phyloP scores from a whole-genome alignment of 2,113 vertebrate genomes.

The Elaphurus davidianus region DNA sequence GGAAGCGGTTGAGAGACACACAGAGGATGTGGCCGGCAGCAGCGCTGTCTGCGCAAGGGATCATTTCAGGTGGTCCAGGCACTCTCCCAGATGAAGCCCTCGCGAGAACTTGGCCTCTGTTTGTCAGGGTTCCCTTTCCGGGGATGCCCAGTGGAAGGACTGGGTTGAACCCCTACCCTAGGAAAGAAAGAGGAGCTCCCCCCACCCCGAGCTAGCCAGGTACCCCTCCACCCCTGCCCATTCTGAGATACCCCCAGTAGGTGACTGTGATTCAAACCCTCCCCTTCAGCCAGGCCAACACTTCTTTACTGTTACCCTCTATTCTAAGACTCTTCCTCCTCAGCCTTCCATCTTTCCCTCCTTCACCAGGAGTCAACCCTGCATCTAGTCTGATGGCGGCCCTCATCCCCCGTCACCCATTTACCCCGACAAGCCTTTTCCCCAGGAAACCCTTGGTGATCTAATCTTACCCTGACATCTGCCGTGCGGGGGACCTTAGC shows the following conservation, averaged over 20 bases:
- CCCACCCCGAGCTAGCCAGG: rapidly evolving
- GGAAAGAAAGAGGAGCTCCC: not conserved
- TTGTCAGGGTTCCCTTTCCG: not conserved
- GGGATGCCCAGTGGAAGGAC: not conserved
- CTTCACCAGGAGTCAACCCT: not conserved
- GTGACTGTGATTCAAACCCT: not conserved
- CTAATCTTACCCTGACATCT: not conserved
- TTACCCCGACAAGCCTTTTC: not conserved
- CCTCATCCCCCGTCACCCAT: not conserved
- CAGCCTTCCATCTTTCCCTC: not conserved
- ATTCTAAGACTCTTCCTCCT: not conserved
- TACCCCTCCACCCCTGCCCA: not conserved
- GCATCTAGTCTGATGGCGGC: not conserved
- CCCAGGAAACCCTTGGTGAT: not conserved
- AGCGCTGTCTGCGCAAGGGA: rapidly evolving
- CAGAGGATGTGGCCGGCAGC: rapidly evolving
- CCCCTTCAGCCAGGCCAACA: not conserved
- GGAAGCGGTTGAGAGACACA: not conserved
- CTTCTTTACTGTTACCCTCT: not conserved
- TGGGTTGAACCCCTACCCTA: not conserved
- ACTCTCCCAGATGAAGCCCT: no score
- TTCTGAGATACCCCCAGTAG: not conserved
- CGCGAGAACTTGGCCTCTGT: not conserved
- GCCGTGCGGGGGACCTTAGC: not conserved
- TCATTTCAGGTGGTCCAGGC: not conserved